These are phyloP conservation scores for Fistularia commersonii DNA, from an alignment of 2,797 vertebrate genomes.

Conservation along the genomic window DNA sequence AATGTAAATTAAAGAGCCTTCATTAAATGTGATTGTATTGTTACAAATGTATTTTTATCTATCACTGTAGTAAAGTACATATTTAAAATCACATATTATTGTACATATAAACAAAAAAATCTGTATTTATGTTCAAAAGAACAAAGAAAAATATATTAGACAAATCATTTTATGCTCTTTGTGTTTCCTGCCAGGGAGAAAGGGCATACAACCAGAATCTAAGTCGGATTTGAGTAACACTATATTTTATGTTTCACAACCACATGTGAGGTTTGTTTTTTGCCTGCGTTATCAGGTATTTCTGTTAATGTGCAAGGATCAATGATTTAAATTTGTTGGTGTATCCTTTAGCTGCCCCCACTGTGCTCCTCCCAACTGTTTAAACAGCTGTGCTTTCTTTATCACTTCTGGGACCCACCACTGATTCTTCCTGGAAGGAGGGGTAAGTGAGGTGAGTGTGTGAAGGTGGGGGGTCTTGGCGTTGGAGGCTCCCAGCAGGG, in stretches of 20 bases:
- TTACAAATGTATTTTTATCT: no score
- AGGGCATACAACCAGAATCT: no score
- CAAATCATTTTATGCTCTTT: no score
- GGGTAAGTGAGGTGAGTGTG: slow-evolving; percentile 33
- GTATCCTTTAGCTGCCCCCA: slow-evolving; percentile 13
- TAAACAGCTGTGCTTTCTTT: slow-evolving; percentile 64
- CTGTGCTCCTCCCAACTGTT: slow-evolving; percentile 38
- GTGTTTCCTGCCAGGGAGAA: no score
- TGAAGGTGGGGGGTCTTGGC: slow-evolving; percentile 46
- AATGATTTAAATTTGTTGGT: slow-evolving; percentile 8
- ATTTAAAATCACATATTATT: no score
- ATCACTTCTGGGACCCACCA: slow-evolving; percentile 50
- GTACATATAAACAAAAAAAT: no score
- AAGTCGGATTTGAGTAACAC: no score
- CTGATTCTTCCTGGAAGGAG: slow-evolving; percentile 41
- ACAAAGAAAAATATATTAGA: no score
- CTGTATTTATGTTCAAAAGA: no score
- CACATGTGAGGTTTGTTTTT: not conserved
- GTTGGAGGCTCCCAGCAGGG: slow-evolving; percentile 36
- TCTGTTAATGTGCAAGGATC: slow-evolving; percentile 4
- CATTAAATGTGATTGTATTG: no score
- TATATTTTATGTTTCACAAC: not conserved
- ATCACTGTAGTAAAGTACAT: no score
- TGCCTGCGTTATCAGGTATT: not conserved
- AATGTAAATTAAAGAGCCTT: no score